Evolutionary conservation across 2,113 vertebrate genomes (phyloP), one percentile per base, ranked within the genome.

Genomic region (Cyanoliseus patagonus): DNA sequence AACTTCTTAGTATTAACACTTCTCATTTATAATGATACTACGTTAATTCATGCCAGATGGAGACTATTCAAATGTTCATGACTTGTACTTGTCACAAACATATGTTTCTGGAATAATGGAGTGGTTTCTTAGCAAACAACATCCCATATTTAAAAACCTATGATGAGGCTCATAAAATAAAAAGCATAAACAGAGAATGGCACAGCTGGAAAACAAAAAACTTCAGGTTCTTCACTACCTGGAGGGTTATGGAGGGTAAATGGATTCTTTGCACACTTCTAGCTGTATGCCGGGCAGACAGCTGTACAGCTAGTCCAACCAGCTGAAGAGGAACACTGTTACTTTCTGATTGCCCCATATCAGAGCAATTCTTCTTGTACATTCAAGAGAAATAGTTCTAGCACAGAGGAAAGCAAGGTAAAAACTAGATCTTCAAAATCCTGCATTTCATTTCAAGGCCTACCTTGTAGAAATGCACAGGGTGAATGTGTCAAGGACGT

Each of bases 51-150:
- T 91, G 86, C 96, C 97, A 97, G 97, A 97, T 97, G 97, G 97
- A 97, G 92, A 89, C 85, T 95, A 94, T 93, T 97, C 96, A 97
- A 97, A 94, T 83, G 94, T 96, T 97, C 96, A 93, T 93, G 93
- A 95, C 96, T 97, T 83, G 68, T 95, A 96, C 95, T 97, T 95
- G 96, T 97, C 91, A 94, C 0, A 3, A 97, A 70, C 97, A 97
- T 97, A 97, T 97, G 96, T 62, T 97, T 87, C 88, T 92, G 80
- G 81, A 95, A 97, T 97, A 97, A 97, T 96, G 93, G 97, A 92
- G 86, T 97, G 86, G 92, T 73, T 97, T 95, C 89, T 95, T 90
- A 92, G 94, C 94, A 97, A 96, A 96, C 81, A 97, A 77, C 95
- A 92, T 91, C 94, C 76, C 91, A 97, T 95, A 96, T 93, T 97